Evolutionary conservation across 2,113 vertebrate species (phyloP), one percentile per base, ranked within the genome.

Genomic region (Stegostoma tigrinum): DNA sequence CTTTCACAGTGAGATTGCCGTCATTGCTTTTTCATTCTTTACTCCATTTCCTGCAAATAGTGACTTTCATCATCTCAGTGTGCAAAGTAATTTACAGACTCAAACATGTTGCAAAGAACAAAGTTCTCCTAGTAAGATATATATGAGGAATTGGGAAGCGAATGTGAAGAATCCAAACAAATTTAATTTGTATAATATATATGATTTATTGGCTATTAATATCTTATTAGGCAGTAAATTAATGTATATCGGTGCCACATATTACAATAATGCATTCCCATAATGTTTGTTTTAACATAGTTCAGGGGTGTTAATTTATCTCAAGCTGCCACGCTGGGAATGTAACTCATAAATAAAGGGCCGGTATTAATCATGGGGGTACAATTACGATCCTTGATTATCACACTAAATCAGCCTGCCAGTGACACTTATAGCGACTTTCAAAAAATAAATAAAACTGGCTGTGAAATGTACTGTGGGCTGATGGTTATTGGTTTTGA

Each of bases 271-370:
- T 96, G 96, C 96, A 96, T 97, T 97, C 96, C 68, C 67, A 72
- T 97, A 97, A 97, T 96, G 97, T 97, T 97, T 97, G 97, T 97
- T 97, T 97, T 97, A 97, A 97, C 97, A 97, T 97, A 97, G 97
- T 97, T 96, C 97, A 97, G 97, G 97, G 97, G 97, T 97, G 97
- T 96, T 97, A 97, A 98, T 98, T 97, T 97, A 97, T 97, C 97
- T 97, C 96, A 96, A 96, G 97, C 97, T 97, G 97, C 97, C 97
- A 97, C 96, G 97, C 96, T 52, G 95, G 97, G 97, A 96, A 97
- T 97, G 96, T 97, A 97, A 97, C 97, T 96, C 97, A 96, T 96
- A 96, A 97, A 98, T 97, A 97, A 97, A 98, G 97, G 97, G 97
- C 96, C 97, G 97, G 96, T 97, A 97, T 97, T 97, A 97, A 97